A percentile compares a stretch with the other conserved stretches of the same genome.
phyloP scores from a whole-genome alignment of 2,113 vertebrate species.

The Oreamnos americanus region DNA sequence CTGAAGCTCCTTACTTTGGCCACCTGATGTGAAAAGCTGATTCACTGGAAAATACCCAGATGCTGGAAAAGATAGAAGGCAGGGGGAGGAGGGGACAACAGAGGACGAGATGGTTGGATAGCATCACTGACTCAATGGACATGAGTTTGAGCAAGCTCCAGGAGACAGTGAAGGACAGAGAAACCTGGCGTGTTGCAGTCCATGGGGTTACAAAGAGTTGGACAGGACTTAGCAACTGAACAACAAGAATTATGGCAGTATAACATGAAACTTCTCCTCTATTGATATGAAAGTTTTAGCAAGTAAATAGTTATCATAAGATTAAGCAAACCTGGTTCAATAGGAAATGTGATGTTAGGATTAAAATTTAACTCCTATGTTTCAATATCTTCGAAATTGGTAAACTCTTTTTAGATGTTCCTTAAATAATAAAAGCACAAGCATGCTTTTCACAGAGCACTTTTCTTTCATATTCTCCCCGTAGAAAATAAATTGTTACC shows the following conservation, averaged over 20 bases:
- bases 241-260: background rate
- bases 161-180: background rate
- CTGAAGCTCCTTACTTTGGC: background rate
- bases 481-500: background rate
- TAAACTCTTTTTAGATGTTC: background rate
- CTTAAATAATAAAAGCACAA: slow-evolving; percentile 38
- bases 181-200: background rate
- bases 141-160: background rate
- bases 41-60: background rate
- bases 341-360: background rate
- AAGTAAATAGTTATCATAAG: background rate
- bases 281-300: background rate
- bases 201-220: background rate
- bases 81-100: background rate
- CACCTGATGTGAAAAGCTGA: background rate
- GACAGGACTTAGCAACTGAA: background rate
- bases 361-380: background rate
- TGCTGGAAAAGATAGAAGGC: background rate
- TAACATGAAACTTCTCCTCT: background rate
- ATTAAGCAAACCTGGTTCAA: background rate
- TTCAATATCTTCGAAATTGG: background rate
- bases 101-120: background rate
- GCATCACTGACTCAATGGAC: background rate
- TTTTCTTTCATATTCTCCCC: slow-evolving; percentile 1
- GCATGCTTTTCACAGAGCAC: background rate